A percentile compares a stretch with the other conserved stretches of the same genome.
Evolutionary conservation across 2,888 invertebrate species (phyloP).

Genomic region (Drosophila pegasa): DNA sequence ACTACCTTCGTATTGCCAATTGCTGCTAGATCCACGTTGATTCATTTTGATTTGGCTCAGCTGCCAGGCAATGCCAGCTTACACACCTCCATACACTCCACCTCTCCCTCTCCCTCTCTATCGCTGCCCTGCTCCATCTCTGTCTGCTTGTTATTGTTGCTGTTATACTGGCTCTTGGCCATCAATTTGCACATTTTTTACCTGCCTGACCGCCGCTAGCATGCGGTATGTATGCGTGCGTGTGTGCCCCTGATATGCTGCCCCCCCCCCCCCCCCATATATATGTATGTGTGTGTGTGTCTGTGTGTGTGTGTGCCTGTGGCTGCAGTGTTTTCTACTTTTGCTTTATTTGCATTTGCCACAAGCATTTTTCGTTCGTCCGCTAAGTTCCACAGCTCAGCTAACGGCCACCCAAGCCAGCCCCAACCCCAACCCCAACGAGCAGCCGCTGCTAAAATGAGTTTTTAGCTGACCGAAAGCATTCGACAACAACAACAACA

Average conservation of each 20-base stretch:
- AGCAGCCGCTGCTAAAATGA: slow-evolving; percentile 36
- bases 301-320: slow-evolving; percentile 16
- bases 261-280: background rate
- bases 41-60: slow-evolving; percentile 38
- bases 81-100: background rate
- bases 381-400: slow-evolving; percentile 2
- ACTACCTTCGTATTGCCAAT: slow-evolving; percentile 38
- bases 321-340: slow-evolving; percentile 38
- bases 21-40: slow-evolving; percentile 24
- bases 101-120: background rate
- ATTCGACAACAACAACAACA: slow-evolving; percentile 7
- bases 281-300: slow-evolving; percentile 10
- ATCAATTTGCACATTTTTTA: slow-evolving; percentile 57
- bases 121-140: background rate
- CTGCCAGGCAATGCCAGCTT: slow-evolving; percentile 6
- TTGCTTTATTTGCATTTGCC: slow-evolving; percentile 52
- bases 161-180: slow-evolving; percentile 35
- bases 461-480: slow-evolving; percentile 35
- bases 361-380: slow-evolving; percentile 48
- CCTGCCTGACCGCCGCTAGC: slow-evolving; percentile 18
- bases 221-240: background rate
- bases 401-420: background rate
- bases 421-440: background rate
- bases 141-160: background rate
- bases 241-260: background rate